These are phyloP conservation scores for Arrhamphus sclerolepis DNA, from an alignment of 2,797 vertebrate species.

Conservation along the genomic window DNA sequence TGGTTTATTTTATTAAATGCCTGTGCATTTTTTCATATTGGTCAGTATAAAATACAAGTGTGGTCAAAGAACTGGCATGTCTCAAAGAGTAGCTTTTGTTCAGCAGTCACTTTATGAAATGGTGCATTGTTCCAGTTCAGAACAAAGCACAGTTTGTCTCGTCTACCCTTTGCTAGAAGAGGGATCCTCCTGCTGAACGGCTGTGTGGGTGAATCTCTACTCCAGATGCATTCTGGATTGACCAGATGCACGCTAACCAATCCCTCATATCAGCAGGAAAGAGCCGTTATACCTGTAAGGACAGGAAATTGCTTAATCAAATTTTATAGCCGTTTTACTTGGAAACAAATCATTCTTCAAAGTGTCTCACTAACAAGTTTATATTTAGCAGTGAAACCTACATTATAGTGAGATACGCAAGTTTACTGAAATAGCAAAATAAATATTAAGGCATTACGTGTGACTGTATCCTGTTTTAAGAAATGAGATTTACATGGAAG, in stretches of 20 bases:
- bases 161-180: conserved; percentile 32
- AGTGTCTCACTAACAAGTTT: conserved; percentile 28
- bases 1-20: conserved; percentile 31
- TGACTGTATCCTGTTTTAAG: neutral
- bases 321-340: conserved; percentile 52
- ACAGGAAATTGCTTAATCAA: conserved; percentile 71
- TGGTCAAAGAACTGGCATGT: neutral
- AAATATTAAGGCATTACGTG: conserved; percentile 11
- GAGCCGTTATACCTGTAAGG: conserved; percentile 51
- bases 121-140: conserved; percentile 56
- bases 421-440: no score
- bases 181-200: conserved; percentile 47
- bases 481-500: no score
- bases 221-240: conserved; percentile 64
- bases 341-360: conserved; percentile 40
- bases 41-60: neutral
- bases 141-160: conserved; percentile 63
- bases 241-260: conserved; percentile 50
- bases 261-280: conserved; percentile 48
- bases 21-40: neutral
- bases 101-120: conserved; percentile 28
- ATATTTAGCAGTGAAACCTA: conserved; percentile 42
- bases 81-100: conserved; percentile 45
- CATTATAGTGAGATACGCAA: conserved; percentile 15
- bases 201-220: conserved; percentile 66